Conservation (phyloP, 2,888 invertebrate genomes). For the Empis stercorea region DNA sequence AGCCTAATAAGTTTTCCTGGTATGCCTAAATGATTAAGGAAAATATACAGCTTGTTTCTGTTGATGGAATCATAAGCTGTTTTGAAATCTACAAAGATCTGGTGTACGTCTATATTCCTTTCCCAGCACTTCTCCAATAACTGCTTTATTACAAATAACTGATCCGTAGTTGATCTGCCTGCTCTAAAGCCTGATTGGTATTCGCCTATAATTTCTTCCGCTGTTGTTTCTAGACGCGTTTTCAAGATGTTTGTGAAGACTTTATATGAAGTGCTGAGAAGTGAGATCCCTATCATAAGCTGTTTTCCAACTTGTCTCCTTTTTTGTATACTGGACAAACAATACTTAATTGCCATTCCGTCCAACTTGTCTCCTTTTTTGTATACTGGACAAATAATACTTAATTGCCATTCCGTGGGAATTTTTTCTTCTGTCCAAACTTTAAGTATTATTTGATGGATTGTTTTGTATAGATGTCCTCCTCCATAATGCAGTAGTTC, state of each 20-base stretch:
- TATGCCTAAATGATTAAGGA: background rate
- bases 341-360: too few species aligned
- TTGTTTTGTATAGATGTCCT: background rate
- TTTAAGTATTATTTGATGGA: background rate
- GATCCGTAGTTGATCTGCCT: background rate
- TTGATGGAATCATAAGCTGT: constrained; percentile 1
- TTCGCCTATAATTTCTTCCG: constrained; percentile 1
- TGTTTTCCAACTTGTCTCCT: too few species aligned
- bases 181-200: constrained; percentile 1
- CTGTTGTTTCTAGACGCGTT: background rate
- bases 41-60: background rate
- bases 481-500: background rate
- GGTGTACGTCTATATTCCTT: background rate
- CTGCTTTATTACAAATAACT: background rate
- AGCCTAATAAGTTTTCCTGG: background rate
- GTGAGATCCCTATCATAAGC: background rate
- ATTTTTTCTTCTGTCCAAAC: background rate
- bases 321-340: too few species aligned
- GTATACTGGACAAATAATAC: background rate
- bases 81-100: background rate
- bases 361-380: background rate
- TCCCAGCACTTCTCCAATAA: constrained; percentile 1
- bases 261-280: background rate
- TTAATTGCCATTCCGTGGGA: background rate
- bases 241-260: background rate